Conservation (phyloP, 1,140 invertebrate species). For the Penaeus japonicus region DNA sequence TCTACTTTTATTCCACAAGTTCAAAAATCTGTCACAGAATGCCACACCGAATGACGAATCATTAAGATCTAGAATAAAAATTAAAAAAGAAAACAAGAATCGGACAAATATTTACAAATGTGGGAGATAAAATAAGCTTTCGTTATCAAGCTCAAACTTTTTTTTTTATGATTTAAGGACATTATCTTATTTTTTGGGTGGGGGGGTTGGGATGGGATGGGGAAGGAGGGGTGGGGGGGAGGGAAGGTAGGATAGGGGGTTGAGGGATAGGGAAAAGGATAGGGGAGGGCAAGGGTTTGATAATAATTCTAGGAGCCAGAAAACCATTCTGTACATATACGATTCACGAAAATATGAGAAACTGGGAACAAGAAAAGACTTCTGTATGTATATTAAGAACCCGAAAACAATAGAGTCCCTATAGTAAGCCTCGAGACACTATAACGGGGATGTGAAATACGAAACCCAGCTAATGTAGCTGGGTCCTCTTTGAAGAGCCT, state of each 20-base stretch:
- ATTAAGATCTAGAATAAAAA: background rate
- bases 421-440: constrained; percentile 22
- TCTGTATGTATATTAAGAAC: background rate
- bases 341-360: constrained; percentile 45
- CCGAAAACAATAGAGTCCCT: constrained; percentile 37
- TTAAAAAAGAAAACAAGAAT: too few species aligned
- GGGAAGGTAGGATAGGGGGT: too few species aligned
- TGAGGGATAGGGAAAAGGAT: too few species aligned
- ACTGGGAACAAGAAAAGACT: constrained; percentile 45
- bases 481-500: background rate
- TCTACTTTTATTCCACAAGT: constrained; percentile 42
- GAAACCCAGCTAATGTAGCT: constrained; percentile 42
- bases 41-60: constrained; percentile 50
- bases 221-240: too few species aligned
- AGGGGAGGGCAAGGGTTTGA: too few species aligned
- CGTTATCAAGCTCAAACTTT: constrained; percentile 34
- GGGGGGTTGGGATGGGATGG: too few species aligned
- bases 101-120: constrained; percentile 49
- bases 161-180: constrained; percentile 23
- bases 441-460: background rate
- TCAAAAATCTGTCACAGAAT: constrained; percentile 41
- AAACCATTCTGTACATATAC: constrained; percentile 49
- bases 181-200: constrained; percentile 23
- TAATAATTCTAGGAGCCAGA: constrained; percentile 28
- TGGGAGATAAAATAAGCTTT: constrained; percentile 44